These are phyloP conservation scores for Drosophila elegans DNA, from an alignment of 1,140 invertebrate genomes.

Conservation along the genomic window DNA sequence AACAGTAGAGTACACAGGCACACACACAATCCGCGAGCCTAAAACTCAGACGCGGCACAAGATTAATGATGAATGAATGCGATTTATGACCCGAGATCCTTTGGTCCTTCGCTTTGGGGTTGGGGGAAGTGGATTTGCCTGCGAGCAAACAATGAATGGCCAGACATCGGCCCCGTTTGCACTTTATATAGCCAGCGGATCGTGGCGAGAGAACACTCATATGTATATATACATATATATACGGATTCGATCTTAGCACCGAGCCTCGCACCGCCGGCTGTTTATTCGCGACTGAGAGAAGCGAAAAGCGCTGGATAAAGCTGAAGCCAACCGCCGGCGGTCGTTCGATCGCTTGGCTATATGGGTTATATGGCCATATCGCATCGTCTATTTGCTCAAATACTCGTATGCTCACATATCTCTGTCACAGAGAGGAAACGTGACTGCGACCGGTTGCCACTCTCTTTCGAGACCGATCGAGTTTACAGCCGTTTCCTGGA, in stretches of 20 bases:
- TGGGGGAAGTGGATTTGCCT: conserved; percentile 45
- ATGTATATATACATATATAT: no score
- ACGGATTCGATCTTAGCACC: conserved; percentile 9
- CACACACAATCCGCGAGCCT: not conserved
- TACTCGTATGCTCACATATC: not conserved
- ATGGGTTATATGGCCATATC: conserved; percentile 11
- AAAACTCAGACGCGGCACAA: not conserved
- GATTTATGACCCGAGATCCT: conserved; percentile 7
- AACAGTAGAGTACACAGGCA: conserved; percentile 34
- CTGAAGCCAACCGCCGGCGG: conserved; percentile 23
- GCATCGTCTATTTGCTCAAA: conserved; percentile 9
- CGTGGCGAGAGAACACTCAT: conserved; percentile 20
- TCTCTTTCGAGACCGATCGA: conserved; percentile 14
- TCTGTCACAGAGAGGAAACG: conserved; percentile 14
- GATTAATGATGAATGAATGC: conserved; percentile 31
- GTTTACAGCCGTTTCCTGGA: conserved; percentile 43
- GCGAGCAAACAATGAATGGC: conserved; percentile 73
- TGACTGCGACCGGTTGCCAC: conserved; percentile 36
- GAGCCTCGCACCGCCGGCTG: conserved; percentile 31
- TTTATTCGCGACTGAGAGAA: conserved; percentile 45
- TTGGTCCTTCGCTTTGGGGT: conserved; percentile 1
- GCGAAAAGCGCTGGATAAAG: conserved; percentile 36
- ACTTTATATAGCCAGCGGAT: conserved; percentile 61
- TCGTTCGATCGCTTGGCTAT: not conserved
- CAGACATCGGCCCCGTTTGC: conserved; percentile 56